Conservation (phyloP, 2,888 invertebrate genomes). For the Achlya flavicornis region DNA sequence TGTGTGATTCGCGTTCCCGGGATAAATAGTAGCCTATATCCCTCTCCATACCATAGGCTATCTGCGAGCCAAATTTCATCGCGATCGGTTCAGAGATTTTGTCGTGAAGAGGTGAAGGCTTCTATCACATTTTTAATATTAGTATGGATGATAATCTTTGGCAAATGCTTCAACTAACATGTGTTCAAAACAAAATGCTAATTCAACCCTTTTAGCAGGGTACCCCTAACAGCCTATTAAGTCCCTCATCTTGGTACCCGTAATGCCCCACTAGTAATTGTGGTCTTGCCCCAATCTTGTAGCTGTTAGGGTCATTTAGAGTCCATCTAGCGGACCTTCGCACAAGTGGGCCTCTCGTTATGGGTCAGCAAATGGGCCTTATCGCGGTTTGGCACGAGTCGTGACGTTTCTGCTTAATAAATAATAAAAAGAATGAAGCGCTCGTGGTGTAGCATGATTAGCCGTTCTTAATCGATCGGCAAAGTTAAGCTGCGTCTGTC, state of each 20-base stretch:
- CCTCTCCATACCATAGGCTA: too few species aligned
- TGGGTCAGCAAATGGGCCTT: neutral
- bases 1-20: too few species aligned
- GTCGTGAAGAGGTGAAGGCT: too few species aligned
- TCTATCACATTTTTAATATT: too few species aligned
- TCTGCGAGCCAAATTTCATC: too few species aligned
- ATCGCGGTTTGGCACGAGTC: neutral
- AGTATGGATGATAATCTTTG: too few species aligned
- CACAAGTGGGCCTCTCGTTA: neutral
- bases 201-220: neutral
- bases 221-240: neutral
- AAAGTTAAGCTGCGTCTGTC: too few species aligned
- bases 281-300: neutral
- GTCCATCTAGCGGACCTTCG: constrained; percentile 6
- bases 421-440: neutral
- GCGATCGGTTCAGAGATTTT: too few species aligned
- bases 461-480: too few species aligned
- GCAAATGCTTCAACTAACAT: neutral
- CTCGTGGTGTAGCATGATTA: too few species aligned
- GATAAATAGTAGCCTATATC: too few species aligned
- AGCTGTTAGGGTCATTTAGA: constrained; percentile 4
- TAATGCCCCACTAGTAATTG: neutral
- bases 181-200: neutral
- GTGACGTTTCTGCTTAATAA: neutral
- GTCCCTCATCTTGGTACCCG: neutral